Conservation (phyloP, 2,888 invertebrate species). For the Anoncus sp. region DNA sequence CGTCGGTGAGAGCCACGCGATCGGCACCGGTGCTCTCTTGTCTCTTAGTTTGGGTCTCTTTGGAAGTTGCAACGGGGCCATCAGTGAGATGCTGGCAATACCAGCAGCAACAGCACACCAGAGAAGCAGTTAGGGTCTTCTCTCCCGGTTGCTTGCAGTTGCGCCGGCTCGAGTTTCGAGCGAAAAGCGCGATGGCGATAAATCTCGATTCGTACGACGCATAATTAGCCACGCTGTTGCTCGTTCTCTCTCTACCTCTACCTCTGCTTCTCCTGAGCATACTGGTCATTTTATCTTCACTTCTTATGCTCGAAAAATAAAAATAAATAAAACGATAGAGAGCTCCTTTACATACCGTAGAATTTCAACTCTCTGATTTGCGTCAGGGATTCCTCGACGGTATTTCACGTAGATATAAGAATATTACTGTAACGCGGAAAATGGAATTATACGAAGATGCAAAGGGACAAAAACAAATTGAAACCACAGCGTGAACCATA, state of each 20-base stretch:
- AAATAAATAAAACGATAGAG: slow-evolving; percentile 13
- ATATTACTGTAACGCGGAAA: slow-evolving; percentile 48
- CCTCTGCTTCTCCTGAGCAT: slow-evolving; percentile 21
- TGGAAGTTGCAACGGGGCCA: slow-evolving; percentile 48
- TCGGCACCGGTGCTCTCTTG: slow-evolving; percentile 47
- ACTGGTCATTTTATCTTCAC: slow-evolving; percentile 42
- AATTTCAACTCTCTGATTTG: slow-evolving; percentile 24
- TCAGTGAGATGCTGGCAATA: slow-evolving; percentile 40
- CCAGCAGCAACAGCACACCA: slow-evolving; percentile 36
- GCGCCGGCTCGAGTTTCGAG: slow-evolving; percentile 52
- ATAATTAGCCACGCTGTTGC: slow-evolving; percentile 72
- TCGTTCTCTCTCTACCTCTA: slow-evolving; percentile 28
- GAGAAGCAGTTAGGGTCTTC: slow-evolving; percentile 39
- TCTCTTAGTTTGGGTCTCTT: slow-evolving; percentile 23
- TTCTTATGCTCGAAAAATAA: slow-evolving; percentile 6
- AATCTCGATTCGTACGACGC: slow-evolving; percentile 76
- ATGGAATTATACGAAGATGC: slow-evolving; percentile 55
- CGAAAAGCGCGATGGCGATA: slow-evolving; percentile 70
- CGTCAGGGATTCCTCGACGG: slow-evolving; percentile 9
- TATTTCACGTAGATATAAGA: background rate
- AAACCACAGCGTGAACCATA: slow-evolving; percentile 56
- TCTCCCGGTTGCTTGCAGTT: slow-evolving; percentile 28
- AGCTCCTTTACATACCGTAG: slow-evolving; percentile 20
- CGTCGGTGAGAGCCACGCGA: slow-evolving; percentile 33
- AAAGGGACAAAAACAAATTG: slow-evolving; percentile 56